Evolutionary conservation across 2,888 invertebrate species (phyloP).

Genomic region (Oscheius sp.): DNA sequence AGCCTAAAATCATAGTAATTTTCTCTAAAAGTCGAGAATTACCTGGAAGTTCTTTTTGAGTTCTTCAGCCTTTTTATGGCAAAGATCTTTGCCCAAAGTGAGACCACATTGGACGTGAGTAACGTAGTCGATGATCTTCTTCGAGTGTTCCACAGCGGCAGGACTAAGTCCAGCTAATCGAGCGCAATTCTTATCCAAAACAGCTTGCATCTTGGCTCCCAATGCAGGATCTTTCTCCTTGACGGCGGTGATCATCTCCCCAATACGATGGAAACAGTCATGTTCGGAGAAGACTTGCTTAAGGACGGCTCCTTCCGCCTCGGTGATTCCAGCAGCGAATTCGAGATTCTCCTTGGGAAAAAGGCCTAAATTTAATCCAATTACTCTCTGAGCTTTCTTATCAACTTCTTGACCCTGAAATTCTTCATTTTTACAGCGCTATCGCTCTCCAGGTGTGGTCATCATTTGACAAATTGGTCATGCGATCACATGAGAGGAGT

Average conservation of each 20-base stretch:
- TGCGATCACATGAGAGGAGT: too few species aligned
- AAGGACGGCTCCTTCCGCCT: conserved; percentile 42
- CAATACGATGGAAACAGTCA: conserved; percentile 42
- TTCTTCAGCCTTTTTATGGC: conserved; percentile 20
- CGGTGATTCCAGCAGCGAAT: conserved; percentile 42
- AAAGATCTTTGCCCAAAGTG: conserved; percentile 35
- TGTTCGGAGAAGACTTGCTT: conserved; percentile 45
- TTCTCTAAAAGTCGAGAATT: not conserved
- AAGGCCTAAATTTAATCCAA: conserved; percentile 33
- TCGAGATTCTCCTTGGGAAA: conserved; percentile 53
- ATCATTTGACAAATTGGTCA: too few species aligned
- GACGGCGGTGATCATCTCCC: conserved; percentile 49
- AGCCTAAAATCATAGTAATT: conserved; percentile 28
- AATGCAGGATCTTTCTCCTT: conserved; percentile 36
- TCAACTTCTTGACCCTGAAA: too few species aligned
- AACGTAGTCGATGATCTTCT: conserved; percentile 43
- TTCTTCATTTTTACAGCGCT: too few species aligned
- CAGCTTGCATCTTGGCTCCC: conserved; percentile 35
- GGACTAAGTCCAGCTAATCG: conserved; percentile 45
- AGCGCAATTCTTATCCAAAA: conserved; percentile 42
- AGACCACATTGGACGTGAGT: conserved; percentile 39
- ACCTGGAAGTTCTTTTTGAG: conserved; percentile 26
- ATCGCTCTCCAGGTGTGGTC: too few species aligned
- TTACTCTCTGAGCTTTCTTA: too few species aligned
- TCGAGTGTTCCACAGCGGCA: conserved; percentile 40